Evolutionary conservation across 2,113 vertebrate species (phyloP), one percentile per base, ranked within the genome.

Genomic region (Thamnophis sirtalis): DNA sequence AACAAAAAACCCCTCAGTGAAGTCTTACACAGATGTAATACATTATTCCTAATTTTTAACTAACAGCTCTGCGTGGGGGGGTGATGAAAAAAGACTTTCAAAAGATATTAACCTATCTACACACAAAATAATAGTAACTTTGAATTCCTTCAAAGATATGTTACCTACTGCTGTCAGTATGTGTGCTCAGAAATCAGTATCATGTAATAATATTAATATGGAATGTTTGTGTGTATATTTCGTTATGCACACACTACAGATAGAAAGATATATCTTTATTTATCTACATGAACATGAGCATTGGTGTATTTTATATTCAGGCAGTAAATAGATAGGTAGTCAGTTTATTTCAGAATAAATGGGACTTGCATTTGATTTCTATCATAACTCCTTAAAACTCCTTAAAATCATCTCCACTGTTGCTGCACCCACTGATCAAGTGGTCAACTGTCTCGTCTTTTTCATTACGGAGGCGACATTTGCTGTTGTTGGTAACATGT

Each of bases 1-100:
- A 90, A 58, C 89, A 87, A 93, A 50, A 86, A 95, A 10, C 68
- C 89, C 63, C 58, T 93, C 43, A 49, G 48, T 56, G 53, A 4
- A 68, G 24, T 84, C 92, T 94, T 85, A n/a, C 4, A 87, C 80
- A 91, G 90, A 92, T 89, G 53, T 63, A 8, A 43, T 0, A 8
- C 17, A n/a, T 68, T 60, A 86, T 90, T 51, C 43, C 38, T 17
- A 55, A 0, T 49, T 68, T 93, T 95, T 93, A 89, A 88, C 87
- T 90, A 94, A 86, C 19, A 50, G 26, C 10, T 38, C 13, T 48
- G 89, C 51, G 38, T 22, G 84, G 54, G 10, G 21, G 38, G 1
- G 53, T 1, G 3, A 50, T 38, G 48, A 88, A 85, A 73, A 43
- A 48, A 91, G 89, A 54, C 89, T 51, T 95, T 91, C 54, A 33